A percentile compares a stretch with the other conserved stretches of the same genome.
These are phyloP conservation scores for Synanthedon myopaeformis DNA, from an alignment of 2,888 invertebrate genomes.

Conservation along the genomic window DNA sequence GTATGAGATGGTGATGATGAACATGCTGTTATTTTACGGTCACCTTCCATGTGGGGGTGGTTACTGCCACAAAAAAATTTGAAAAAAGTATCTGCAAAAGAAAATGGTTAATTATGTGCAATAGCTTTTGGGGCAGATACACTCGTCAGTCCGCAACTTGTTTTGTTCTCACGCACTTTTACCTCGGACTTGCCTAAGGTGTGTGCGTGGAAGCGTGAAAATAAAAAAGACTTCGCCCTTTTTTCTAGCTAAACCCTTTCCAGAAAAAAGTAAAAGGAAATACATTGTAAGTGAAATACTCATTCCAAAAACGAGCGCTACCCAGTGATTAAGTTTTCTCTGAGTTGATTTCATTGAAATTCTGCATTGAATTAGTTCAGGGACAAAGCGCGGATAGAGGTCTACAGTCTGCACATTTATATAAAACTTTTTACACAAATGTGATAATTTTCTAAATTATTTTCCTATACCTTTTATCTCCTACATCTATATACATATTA, in stretches of 20 bases:
- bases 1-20: too few species aligned
- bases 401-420: too few species aligned
- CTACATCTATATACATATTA: too few species aligned
- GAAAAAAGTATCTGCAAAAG: slow-evolving; percentile 33
- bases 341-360: too few species aligned
- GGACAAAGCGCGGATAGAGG: too few species aligned
- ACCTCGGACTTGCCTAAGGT: slow-evolving; percentile 21
- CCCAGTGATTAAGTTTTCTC: background rate
- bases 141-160: slow-evolving; percentile 31
- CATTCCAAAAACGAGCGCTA: background rate
- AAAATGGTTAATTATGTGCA: slow-evolving; percentile 40
- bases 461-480: too few species aligned
- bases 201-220: slow-evolving; percentile 33
- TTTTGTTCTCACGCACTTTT: slow-evolving; percentile 48
- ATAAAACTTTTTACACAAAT: too few species aligned
- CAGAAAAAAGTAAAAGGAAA: slow-evolving; percentile 25
- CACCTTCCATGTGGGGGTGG: too few species aligned
- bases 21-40: too few species aligned
- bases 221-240: slow-evolving; percentile 14
- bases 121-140: slow-evolving; percentile 27
- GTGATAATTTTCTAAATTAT: too few species aligned
- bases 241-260: slow-evolving; percentile 28
- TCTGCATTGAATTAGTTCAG: too few species aligned
- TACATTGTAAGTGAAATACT: slow-evolving; percentile 1
- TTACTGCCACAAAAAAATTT: too few species aligned